Percentiles rank a stretch among this genome's conserved stretches.
phyloP scores from a whole-genome alignment of 2,113 vertebrate genomes.

The Myrmecophaga tridactyla region DNA sequence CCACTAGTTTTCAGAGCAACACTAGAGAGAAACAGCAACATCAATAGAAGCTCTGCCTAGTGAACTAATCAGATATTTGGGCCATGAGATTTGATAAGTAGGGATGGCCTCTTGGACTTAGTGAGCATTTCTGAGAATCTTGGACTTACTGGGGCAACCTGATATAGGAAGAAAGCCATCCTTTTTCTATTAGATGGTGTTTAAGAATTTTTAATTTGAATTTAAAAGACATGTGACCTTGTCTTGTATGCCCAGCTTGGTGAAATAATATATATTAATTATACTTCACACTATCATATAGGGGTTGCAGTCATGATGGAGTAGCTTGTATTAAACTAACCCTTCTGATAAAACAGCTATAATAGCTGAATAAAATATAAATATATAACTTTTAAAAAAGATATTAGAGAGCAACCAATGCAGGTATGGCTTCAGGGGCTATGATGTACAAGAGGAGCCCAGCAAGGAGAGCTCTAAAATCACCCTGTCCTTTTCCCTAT shows the following conservation, averaged over 20 bases:
- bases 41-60: background rate
- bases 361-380: conserved; percentile 5
- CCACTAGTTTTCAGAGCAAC: background rate
- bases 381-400: no score
- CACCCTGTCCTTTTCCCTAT: background rate
- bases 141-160: background rate
- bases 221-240: background rate
- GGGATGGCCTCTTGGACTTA: background rate
- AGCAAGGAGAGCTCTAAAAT: background rate
- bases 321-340: background rate
- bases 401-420: background rate
- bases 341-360: background rate
- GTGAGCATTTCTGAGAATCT: background rate
- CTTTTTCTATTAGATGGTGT: background rate
- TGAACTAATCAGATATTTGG: conserved; percentile 8
- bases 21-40: background rate
- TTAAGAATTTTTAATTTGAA: background rate
- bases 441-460: background rate
- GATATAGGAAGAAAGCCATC: background rate
- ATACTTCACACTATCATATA: no score
- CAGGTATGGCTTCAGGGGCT: background rate
- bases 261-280: background rate
- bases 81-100: background rate
- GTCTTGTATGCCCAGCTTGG: background rate
- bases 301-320: background rate